These are phyloP conservation scores for Iguana delicatissima DNA, from an alignment of 2,797 vertebrate species.

Conservation along the genomic window DNA sequence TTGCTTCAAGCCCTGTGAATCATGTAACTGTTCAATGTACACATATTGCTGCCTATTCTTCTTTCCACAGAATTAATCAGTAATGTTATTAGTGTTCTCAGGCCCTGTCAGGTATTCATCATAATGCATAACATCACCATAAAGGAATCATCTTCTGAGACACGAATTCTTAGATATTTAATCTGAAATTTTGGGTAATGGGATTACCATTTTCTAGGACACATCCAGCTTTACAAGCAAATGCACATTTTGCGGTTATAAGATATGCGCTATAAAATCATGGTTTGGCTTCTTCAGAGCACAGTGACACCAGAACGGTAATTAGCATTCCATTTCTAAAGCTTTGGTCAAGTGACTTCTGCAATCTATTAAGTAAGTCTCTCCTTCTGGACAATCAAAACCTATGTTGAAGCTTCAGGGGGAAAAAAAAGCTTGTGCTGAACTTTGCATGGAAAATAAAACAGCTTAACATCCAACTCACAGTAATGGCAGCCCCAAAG, in stretches of 20 bases:
- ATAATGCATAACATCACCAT: background rate
- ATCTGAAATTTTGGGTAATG: background rate
- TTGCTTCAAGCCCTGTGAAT: background rate
- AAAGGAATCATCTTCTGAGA: background rate
- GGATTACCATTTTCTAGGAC: background rate
- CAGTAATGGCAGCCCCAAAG: background rate
- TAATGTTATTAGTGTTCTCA: constrained; percentile 20
- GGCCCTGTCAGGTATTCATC: constrained; percentile 15
- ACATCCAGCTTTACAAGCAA: constrained; percentile 23
- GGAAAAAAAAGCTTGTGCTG: background rate
- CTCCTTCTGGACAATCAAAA: constrained; percentile 23
- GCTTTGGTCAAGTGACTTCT: background rate
- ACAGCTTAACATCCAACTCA: background rate
- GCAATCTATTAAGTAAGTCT: background rate
- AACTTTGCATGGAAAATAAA: background rate
- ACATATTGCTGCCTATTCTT: background rate
- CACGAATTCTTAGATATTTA: background rate
- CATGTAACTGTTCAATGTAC: background rate
- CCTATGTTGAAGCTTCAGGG: accelerated
- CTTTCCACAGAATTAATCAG: constrained; percentile 6
- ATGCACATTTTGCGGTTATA: constrained; percentile 31
- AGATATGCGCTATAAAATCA: constrained; percentile 5
- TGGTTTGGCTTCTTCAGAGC: background rate
- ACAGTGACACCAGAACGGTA: constrained; percentile 30
- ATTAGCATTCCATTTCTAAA: constrained; percentile 38